These are phyloP conservation scores for Pycnomerus fuliginosus DNA, from an alignment of 2,888 invertebrate genomes.

Conservation along the genomic window DNA sequence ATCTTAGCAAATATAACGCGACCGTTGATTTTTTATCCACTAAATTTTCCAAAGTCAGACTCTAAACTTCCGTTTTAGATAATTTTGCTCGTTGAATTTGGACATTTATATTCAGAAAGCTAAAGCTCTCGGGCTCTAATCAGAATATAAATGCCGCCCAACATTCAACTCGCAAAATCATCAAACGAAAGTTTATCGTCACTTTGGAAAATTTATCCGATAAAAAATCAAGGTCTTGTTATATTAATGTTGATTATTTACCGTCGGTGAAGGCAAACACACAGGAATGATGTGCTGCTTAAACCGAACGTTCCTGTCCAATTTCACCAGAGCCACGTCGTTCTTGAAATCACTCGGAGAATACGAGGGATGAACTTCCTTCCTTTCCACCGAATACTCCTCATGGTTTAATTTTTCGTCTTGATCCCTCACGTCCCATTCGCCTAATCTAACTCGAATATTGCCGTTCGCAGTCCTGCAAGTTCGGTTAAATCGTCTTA, in stretches of 20 bases:
- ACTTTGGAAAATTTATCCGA: too few species aligned
- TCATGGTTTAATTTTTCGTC: slow-evolving; percentile 83
- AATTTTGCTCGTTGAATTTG: too few species aligned
- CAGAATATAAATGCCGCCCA: too few species aligned
- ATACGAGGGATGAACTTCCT: slow-evolving; percentile 89
- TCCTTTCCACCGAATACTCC: slow-evolving; percentile 83
- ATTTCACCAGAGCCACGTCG: slow-evolving; percentile 80
- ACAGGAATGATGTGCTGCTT: slow-evolving; percentile 93
- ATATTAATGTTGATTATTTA: slow-evolving; percentile 23
- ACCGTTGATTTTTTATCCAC: too few species aligned
- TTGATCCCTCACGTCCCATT: slow-evolving; percentile 88
- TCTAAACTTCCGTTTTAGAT: too few species aligned
- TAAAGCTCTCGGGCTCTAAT: too few species aligned
- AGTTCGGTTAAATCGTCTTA: too few species aligned
- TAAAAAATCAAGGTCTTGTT: slow-evolving; percentile 12
- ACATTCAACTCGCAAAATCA: too few species aligned
- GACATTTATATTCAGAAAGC: too few species aligned
- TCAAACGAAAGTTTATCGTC: too few species aligned
- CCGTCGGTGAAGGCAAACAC: slow-evolving; percentile 77
- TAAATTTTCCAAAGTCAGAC: too few species aligned
- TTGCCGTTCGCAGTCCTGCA: slow-evolving; percentile 83
- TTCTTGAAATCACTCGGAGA: slow-evolving; percentile 90
- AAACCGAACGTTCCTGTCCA: slow-evolving; percentile 79
- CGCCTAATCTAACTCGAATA: slow-evolving; percentile 84
- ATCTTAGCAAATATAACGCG: too few species aligned